Conservation (phyloP, 2,113 vertebrate genomes). For the Typhlomys cinereus region DNA sequence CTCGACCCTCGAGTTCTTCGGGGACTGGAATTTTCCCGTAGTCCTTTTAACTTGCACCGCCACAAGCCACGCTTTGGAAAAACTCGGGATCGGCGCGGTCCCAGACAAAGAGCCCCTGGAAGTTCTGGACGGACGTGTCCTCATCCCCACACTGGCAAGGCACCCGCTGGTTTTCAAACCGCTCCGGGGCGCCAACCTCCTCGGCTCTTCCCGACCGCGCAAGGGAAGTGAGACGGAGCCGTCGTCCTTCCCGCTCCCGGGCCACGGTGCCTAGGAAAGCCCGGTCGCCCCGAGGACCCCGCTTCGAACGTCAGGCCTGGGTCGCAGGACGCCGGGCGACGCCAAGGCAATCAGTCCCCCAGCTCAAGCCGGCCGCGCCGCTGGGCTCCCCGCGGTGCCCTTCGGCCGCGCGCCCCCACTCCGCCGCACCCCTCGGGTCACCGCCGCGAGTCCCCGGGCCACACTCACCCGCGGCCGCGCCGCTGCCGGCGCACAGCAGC, state of each 20-base stretch:
- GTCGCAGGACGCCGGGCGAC: too few species aligned
- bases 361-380: background rate
- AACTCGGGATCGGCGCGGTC: background rate
- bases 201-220: background rate
- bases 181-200: background rate
- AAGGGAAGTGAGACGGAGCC: background rate
- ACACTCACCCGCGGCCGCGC: conserved; percentile 64
- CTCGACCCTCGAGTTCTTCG: background rate
- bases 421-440: background rate
- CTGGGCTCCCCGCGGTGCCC: background rate
- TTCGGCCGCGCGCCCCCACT: background rate
- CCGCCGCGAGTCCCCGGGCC: background rate
- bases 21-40: background rate
- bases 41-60: background rate
- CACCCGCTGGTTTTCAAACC: background rate
- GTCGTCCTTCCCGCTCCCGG: background rate
- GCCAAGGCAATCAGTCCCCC: too few species aligned
- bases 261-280: background rate
- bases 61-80: background rate
- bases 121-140: background rate
- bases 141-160: background rate
- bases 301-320: too few species aligned
- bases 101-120: background rate
- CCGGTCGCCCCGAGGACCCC: background rate
- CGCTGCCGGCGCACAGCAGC: background rate